These are phyloP conservation scores for Lasioglossum albipes DNA, from an alignment of 1,140 invertebrate species.

Conservation along the genomic window DNA sequence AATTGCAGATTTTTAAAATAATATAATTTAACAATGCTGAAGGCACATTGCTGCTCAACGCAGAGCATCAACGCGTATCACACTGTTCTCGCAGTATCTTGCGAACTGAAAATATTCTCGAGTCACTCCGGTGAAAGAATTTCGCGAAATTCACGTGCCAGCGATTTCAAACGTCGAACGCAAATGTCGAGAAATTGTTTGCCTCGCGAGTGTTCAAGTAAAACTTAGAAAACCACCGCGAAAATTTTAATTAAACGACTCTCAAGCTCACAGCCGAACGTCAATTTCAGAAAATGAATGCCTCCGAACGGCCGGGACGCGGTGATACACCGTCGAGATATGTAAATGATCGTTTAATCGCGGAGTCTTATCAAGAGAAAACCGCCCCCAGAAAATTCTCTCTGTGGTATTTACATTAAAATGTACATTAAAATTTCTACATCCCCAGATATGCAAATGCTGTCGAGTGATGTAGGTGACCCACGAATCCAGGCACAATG, in stretches of 20 bases:
- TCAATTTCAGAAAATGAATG: background rate
- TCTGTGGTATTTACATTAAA: constrained; percentile 4
- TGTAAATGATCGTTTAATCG: background rate
- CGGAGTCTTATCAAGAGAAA: background rate
- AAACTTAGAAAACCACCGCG: background rate
- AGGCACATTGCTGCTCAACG: too few species aligned
- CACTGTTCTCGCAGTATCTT: too few species aligned
- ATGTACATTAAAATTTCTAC: constrained; percentile 11
- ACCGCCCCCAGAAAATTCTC: background rate
- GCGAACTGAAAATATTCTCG: too few species aligned
- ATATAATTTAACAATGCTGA: too few species aligned
- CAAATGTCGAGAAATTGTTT: background rate
- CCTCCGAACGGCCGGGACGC: background rate
- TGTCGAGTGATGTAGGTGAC: background rate
- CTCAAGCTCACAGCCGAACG: background rate
- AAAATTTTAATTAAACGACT: constrained; percentile 8
- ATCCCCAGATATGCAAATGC: constrained; percentile 14
- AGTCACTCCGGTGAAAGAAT: background rate
- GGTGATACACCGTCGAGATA: background rate
- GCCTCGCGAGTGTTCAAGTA: background rate
- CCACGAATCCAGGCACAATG: background rate
- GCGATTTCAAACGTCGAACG: background rate
- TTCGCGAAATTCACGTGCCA: background rate
- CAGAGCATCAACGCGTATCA: too few species aligned
- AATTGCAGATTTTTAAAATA: too few species aligned